Evolutionary conservation across 2,888 invertebrate species (phyloP).

Genomic region (Stenodema calcarata): DNA sequence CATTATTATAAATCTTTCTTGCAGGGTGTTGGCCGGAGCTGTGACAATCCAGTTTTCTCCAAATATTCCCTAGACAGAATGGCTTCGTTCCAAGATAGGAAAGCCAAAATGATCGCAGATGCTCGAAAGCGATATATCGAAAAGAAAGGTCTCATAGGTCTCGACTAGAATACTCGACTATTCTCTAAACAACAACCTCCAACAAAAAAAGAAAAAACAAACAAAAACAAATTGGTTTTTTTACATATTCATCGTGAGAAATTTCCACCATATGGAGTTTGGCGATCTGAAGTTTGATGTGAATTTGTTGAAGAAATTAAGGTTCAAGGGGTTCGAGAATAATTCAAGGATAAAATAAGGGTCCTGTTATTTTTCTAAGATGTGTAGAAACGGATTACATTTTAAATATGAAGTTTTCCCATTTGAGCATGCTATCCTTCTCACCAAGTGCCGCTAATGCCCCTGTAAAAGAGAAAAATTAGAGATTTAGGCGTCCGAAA

Average conservation of each 20-base stretch:
- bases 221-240: not conserved
- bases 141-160: slow-evolving; percentile 69
- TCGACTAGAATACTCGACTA: not conserved
- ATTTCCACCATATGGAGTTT: not conserved
- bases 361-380: not conserved
- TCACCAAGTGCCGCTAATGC: slow-evolving; percentile 24
- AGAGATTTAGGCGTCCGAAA: not conserved
- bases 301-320: not conserved
- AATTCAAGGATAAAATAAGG: not conserved
- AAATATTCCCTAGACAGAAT: slow-evolving; percentile 68
- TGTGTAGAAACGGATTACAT: not conserved
- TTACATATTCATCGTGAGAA: not conserved
- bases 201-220: not conserved
- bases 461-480: not conserved
- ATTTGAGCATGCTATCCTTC: not conserved
- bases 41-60: slow-evolving; percentile 46
- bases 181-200: not conserved
- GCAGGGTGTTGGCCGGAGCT: not conserved
- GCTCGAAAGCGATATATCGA: slow-evolving; percentile 79
- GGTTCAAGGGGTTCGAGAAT: not conserved
- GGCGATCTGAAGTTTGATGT: not conserved
- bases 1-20: not conserved
- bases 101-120: slow-evolving; percentile 77
- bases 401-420: not conserved
- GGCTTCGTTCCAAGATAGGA: slow-evolving; percentile 79